Base-by-base conservation (phyloP, 2,888 invertebrate genomes). In the Acronicta alni region DNA sequence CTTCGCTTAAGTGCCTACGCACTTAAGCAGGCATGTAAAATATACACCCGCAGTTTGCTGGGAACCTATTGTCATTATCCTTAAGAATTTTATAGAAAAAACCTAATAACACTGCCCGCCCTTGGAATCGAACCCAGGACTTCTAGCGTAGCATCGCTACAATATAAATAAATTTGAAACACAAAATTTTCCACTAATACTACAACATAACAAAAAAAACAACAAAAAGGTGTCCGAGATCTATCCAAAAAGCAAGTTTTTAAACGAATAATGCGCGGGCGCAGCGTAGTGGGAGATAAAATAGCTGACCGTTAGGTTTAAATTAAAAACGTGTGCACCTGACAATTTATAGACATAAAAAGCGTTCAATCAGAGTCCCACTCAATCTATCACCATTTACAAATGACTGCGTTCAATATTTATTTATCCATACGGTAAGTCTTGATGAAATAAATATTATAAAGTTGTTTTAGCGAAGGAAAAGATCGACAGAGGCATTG, bases 241-340 rank as follows among this genome's bases (percentile, higher is more conserved):
- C 4, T 17, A 14, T 45, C 32, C n/a, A 32, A 48, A 42, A 43
- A 15, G 3, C 23, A 17, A 41, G n/a, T 72, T 72, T 72, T 66
- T 59, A n/a, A 32, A 18, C 12, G 15, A 26, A 38, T 14, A 17
- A 4, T 41, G 54, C 60, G 47, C 67, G 26, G 9, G 43, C 58
- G 43, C 68, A 43, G 43, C 58, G 43, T 64, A 43, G 54, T 61
- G 51, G 58, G 60, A 58, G 53, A 41, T 52, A 26, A 43, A 60
- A 56, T 37, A 12, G 39, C 41, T 10, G 15, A 65, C 73, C 73
- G 73, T 73, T 76, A 73, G 9, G 14, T 68, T 67, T 48, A 65
- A 73, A 73, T 76, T 68, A 68, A 75, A 68, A 57, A 39, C 65
- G 55, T 53, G 72, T 52, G 45, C 44, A 37, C 18, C 42, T 37